Evolutionary conservation across 2,113 vertebrate genomes (phyloP), one percentile per base, ranked within the genome.

Genomic region (Melanostigma gelatinosum): DNA sequence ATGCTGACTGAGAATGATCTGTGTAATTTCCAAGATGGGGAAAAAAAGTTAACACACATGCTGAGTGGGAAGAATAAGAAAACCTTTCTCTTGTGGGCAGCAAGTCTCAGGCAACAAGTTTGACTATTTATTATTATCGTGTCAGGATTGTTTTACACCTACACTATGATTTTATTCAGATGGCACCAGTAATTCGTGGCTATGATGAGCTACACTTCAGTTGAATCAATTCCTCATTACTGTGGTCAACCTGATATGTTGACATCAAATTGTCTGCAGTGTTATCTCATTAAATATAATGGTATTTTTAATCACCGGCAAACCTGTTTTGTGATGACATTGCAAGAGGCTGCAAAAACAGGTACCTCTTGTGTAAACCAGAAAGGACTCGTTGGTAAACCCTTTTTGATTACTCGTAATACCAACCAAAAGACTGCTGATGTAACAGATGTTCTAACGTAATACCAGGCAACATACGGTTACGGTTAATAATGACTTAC

Each of bases 61-160:
- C 76, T 79, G 83, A 80, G 87, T 87, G 79, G 87, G 80, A 76
- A 78, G 72, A 79, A 50, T 75, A 34, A 87, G 75, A 87, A 74
- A 85, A 63, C 60, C 55, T 81, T 80, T 66, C 75, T 85, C 52
- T 78, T 79, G 79, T 80, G 83, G 64, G 69, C 57, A 83, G 64
- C 52, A 22, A 66, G 54, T 55, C 38, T 54, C 50, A 71, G 34
- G 20, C 66, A n/a, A 29, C 63, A 57, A 76, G 57, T 79, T 80
- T 77, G 40, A 72, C 67, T 81, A 44, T 72, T 73, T 74, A 82
- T 84, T 67, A 84, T 71, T 80, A 85, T 67, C 68, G 73, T 77
- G 58, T 85, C 63, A 84, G 70, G 63, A 63, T 54, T 77, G 44
- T 65, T 72, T 29, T 71, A 83, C 82, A 78, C 66, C 63, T 82